phyloP scores from a whole-genome alignment of 2,797 vertebrate species.

The Triplophysa bombifrons region DNA sequence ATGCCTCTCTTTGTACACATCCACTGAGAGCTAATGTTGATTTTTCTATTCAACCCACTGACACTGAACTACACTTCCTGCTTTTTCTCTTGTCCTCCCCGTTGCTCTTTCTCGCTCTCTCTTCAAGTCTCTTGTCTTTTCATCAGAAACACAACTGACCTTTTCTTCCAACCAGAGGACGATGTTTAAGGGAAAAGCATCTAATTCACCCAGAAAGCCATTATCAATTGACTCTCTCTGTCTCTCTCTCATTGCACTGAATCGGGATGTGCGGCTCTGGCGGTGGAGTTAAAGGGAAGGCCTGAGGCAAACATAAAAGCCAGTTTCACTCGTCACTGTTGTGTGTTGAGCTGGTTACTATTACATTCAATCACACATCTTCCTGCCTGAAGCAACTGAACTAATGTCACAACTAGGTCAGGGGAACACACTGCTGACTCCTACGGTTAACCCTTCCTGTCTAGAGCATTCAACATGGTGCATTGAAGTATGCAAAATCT shows the following conservation, averaged over 20 bases:
- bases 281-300: constrained; percentile 20
- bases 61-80: constrained; percentile 60
- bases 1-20: constrained; percentile 54
- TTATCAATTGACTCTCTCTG: constrained; percentile 50
- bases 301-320: constrained; percentile 21
- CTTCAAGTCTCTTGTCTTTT: constrained; percentile 49
- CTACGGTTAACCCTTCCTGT: constrained; percentile 47
- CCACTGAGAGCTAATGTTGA: constrained; percentile 56
- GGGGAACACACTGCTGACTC: constrained; percentile 42
- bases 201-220: constrained; percentile 48
- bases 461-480: background rate
- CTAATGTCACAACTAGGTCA: constrained; percentile 40
- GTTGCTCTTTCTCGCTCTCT: constrained; percentile 30
- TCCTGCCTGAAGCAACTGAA: constrained; percentile 24
- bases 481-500: background rate
- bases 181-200: constrained; percentile 50
- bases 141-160: constrained; percentile 50
- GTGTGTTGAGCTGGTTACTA: constrained; percentile 12
- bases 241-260: constrained; percentile 29
- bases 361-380: constrained; percentile 16
- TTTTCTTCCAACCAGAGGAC: constrained; percentile 50
- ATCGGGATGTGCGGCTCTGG: constrained; percentile 11
- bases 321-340: background rate
- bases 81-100: constrained; percentile 46
- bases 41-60: constrained; percentile 50